Percentiles rank a stretch among this genome's conserved stretches.
These are phyloP conservation scores for Popillia japonica DNA, from an alignment of 1,140 invertebrate genomes.

Conservation along the genomic window DNA sequence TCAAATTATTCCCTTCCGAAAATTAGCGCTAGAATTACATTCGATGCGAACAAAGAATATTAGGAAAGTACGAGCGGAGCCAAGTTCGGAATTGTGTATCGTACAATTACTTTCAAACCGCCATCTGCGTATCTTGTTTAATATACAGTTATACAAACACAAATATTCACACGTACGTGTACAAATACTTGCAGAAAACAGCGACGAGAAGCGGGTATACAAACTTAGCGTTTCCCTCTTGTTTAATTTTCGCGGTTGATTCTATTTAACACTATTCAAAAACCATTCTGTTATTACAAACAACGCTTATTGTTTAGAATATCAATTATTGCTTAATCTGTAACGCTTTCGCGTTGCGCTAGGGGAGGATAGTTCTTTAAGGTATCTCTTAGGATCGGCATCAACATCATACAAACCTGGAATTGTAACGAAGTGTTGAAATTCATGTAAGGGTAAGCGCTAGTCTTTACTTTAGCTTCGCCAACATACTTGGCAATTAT, in stretches of 20 bases:
- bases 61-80: background rate
- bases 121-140: slow-evolving; percentile 4
- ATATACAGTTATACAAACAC: slow-evolving; percentile 4
- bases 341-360: background rate
- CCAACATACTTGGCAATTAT: slow-evolving; percentile 62
- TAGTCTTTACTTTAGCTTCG: slow-evolving; percentile 72
- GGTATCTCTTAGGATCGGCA: too few species aligned
- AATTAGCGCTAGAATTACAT: background rate
- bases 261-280: slow-evolving; percentile 6
- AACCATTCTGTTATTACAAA: slow-evolving; percentile 11
- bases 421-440: slow-evolving; percentile 73
- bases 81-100: background rate
- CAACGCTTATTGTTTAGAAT: slow-evolving; percentile 6
- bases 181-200: too few species aligned
- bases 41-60: background rate
- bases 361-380: background rate
- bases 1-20: background rate
- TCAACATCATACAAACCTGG: slow-evolving; percentile 62
- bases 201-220: too few species aligned
- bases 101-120: background rate
- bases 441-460: slow-evolving; percentile 79
- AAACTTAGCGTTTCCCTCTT: background rate
- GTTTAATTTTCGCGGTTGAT: background rate
- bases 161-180: too few species aligned
- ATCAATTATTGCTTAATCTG: background rate